Percentiles rank a stretch among this genome's conserved stretches.
These are phyloP conservation scores for Conus canariensis DNA, from an alignment of 2,888 invertebrate species.

Conservation along the genomic window DNA sequence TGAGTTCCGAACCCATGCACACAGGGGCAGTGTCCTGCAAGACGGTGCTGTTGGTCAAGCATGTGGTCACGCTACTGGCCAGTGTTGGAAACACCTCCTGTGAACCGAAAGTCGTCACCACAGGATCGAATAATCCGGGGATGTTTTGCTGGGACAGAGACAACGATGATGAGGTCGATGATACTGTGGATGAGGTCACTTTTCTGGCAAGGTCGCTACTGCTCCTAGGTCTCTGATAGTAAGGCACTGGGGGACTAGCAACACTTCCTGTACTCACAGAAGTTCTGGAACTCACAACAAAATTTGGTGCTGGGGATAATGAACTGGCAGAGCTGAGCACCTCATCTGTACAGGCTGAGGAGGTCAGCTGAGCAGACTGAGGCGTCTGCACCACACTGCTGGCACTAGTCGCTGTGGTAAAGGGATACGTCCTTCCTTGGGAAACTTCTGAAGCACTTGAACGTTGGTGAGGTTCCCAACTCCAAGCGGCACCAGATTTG, in stretches of 20 bases:
- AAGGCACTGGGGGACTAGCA: constrained; percentile 11
- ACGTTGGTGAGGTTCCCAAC: neutral
- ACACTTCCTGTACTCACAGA: neutral
- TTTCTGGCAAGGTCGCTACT: constrained; percentile 17
- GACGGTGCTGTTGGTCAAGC: neutral
- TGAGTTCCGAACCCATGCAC: constrained; percentile 29
- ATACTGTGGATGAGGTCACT: neutral
- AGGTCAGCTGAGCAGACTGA: neutral
- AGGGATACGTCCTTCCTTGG: constrained; percentile 9
- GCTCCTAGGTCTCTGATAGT: constrained; percentile 28
- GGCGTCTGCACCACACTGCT: neutral
- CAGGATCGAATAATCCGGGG: neutral
- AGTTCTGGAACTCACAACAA: neutral
- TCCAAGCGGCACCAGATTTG: neutral
- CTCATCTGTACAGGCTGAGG: neutral
- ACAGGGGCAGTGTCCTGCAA: neutral
- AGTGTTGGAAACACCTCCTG: neutral
- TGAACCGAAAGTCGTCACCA: neutral
- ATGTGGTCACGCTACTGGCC: constrained; percentile 4
- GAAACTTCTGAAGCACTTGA: neutral
- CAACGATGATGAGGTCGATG: neutral
- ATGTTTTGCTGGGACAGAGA: constrained; percentile 23
- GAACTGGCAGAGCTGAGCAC: neutral
- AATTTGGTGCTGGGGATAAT: neutral
- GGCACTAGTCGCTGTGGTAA: neutral